Evolutionary conservation across 2,888 invertebrate species (phyloP).

Genomic region (Lepeophtheirus nordmannii): DNA sequence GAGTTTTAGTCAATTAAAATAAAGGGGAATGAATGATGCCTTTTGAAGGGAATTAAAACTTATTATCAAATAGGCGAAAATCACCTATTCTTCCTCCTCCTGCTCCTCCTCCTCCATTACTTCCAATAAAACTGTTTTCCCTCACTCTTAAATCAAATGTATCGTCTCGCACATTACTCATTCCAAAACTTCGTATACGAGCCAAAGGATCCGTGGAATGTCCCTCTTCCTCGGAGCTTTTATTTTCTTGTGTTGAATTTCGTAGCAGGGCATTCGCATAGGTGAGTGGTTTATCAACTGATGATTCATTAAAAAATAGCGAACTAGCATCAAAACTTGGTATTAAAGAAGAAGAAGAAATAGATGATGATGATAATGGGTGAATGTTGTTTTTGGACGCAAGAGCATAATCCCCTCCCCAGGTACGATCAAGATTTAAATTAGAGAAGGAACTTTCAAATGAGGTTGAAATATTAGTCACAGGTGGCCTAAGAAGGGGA

Average conservation of each 20-base stretch:
- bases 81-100: neutral
- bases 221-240: neutral
- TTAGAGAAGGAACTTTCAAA: too few species aligned
- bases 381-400: too few species aligned
- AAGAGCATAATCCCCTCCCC: too few species aligned
- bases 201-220: neutral
- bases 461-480: too few species aligned
- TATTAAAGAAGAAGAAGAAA: neutral
- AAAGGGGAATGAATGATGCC: neutral
- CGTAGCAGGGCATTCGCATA: neutral
- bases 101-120: too few species aligned
- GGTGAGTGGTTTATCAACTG: neutral
- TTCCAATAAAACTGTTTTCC: neutral
- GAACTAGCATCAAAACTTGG: neutral
- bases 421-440: too few species aligned
- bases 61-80: neutral
- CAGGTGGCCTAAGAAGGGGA: too few species aligned
- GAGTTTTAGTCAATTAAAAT: neutral
- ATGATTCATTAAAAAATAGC: neutral
- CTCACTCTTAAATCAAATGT: neutral
- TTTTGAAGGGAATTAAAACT: neutral
- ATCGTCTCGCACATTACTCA: neutral
- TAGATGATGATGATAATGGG: neutral
- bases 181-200: neutral
- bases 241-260: neutral